Evolutionary conservation across 1,140 invertebrate genomes (phyloP).

Genomic region (Tetramorium alpestre): DNA sequence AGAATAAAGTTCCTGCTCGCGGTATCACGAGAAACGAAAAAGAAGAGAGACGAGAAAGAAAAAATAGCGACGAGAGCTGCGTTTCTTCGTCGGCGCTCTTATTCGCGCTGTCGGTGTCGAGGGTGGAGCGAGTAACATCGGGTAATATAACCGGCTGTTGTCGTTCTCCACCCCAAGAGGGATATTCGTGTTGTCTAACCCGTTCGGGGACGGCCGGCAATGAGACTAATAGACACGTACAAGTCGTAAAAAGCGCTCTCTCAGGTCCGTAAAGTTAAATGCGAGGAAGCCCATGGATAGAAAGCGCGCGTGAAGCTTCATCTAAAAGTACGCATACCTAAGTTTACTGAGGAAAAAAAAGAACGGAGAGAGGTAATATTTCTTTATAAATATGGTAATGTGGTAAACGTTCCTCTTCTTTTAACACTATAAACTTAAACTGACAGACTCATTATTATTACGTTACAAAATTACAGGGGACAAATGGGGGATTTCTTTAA

Average conservation of each 20-base stretch:
- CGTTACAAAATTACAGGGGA: background rate
- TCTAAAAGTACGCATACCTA: conserved; percentile 28
- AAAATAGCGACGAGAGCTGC: conserved; percentile 5
- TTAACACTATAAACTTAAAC: conserved; percentile 5
- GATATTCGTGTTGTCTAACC: conserved; percentile 49
- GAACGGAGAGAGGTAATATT: background rate
- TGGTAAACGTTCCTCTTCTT: background rate
- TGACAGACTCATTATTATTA: background rate
- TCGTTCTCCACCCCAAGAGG: conserved; percentile 70
- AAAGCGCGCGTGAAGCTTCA: conserved; percentile 59
- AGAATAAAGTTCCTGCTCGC: conserved; percentile 65
- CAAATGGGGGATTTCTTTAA: background rate
- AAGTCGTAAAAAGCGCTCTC: conserved; percentile 79
- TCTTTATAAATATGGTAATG: background rate
- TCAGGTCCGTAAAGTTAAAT: conserved; percentile 74
- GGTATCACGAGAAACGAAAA: conserved; percentile 33
- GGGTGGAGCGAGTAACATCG: conserved; percentile 69
- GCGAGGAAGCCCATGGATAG: background rate
- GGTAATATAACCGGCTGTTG: conserved; percentile 76
- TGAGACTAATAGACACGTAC: conserved; percentile 84
- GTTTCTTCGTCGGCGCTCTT: conserved; percentile 55
- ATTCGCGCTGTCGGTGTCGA: conserved; percentile 64
- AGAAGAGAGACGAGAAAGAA: background rate
- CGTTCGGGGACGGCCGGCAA: conserved; percentile 67
- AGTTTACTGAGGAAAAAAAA: background rate